Evolutionary conservation across 2,888 invertebrate species (phyloP), one percentile per base, ranked within the genome.

Genomic region (Heliconius ethilla): DNA sequence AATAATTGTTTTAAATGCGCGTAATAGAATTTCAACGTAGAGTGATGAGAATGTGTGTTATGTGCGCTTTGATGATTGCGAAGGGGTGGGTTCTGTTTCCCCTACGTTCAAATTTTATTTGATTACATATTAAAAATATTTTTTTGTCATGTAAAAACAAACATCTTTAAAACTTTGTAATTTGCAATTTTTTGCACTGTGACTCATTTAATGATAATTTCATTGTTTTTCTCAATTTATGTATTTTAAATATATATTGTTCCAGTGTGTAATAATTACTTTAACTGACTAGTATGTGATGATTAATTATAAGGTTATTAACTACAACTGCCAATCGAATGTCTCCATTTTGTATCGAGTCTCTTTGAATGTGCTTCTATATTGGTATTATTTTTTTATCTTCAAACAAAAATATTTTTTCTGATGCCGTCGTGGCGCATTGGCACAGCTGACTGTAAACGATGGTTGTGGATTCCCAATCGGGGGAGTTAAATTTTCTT

Each of bases 181-280:
- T 59, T 59, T 59, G n/a, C 59, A 59, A 22, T n/a, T 18, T 18
- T 59, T 59, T 59, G n/a, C 59, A 59, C n/a, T 59, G 11, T 59
- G 7, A n/a, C n/a, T 62, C n/a, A 37, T 37, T 67, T 40, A 15
- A 27, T 69, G 13, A 37, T 22, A n/a, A 18, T 67, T 67, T 4
- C 6, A 40, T n/a, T 25, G 15, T 15, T 13, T 22, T 6, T 40
- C n/a, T 69, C 10, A 11, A 33, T 69, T 69, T 37, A 59, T 70
- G 29, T 55, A 22, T 6, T 70, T 22, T 29, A 29, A 22, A 15
- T 55, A 29, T 11, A 29, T 59, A 74, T 59, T 80, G 85, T 87
- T 88, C 89, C 85, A 86, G 85, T 75, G 85, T 80, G 77, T 79
- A 67, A 70, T 75, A 73, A 79, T 77, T 75, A 79, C 75, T 75